Base-by-base conservation (phyloP, 2,888 invertebrate genomes). In the Acronicta psi region DNA sequence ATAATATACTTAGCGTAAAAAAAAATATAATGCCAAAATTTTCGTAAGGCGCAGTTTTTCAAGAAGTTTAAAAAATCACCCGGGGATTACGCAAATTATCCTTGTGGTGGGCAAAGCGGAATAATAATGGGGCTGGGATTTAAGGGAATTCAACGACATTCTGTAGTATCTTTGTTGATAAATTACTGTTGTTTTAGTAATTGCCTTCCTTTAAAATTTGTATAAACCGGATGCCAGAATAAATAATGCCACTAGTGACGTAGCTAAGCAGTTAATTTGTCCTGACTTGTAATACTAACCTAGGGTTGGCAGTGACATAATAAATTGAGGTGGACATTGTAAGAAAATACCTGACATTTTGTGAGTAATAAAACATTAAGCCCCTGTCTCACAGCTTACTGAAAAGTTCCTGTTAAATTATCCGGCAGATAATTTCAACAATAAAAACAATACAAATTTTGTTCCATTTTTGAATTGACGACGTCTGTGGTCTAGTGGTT, bases 171-270 rank as follows among this genome's bases (percentile, higher is more conserved):
- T 87, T 82, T 83, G 83, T 85, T 92, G 91, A 92, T 92, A 91
- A 92, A 93, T 92, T 89, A 85, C 88, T 80, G 81, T 87, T 81
- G 87, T 90, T 90, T 90, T 88, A 83, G 80, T 90, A 91, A 92
- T 91, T 86, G 86, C 70, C 75, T 76, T 73, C 79, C 80, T 80
- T 83, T 85, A 83, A 82, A 81, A 75, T 69, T 72, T 64, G 80
- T 77, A 83, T 83, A 81, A 81, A 74, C 56, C 45, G 49, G 54
- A 46, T 11, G 43, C n/a, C 43, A 6, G 56, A 54, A 64, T 65
- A 62, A 61, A 52, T 54, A 59, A 53, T 29, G 43, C 20, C 23
- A 47, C 36, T 42, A 31, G 40, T 42, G 50, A 58, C 25, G 36
- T 40, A 23, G 36, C 41, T 51, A 40, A 51, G 46, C 47, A 57